Percentiles rank a stretch among this genome's conserved stretches.
Evolutionary conservation across 2,113 vertebrate species (phyloP).

Genomic region (Podarcis raffonei): DNA sequence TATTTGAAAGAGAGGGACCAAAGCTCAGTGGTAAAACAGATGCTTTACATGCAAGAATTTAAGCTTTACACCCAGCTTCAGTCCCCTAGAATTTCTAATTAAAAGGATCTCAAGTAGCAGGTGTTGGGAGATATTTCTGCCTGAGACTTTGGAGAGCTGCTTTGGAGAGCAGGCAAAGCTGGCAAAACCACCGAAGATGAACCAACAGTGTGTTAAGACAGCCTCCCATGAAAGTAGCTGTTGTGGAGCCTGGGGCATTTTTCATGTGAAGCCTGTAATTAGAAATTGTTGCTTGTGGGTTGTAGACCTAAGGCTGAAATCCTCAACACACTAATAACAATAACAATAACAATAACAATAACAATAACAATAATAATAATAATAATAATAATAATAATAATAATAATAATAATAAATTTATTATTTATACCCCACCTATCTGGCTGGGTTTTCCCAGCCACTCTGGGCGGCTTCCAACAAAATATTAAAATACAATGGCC

Average conservation of each 20-base stretch:
- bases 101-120: neutral
- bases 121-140: neutral
- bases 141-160: neutral
- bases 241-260: neutral
- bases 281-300: neutral
- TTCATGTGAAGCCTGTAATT: slow-evolving; percentile 7
- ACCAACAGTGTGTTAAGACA: neutral
- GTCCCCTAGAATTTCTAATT: neutral
- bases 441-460: no score
- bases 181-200: neutral
- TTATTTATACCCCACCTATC: no score
- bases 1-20: neutral
- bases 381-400: no score
- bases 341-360: no score
- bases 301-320: neutral
- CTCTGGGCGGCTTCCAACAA: no score
- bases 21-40: neutral
- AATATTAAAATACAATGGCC: no score
- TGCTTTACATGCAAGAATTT: neutral
- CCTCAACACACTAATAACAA: no score
- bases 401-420: no score
- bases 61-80: no score
- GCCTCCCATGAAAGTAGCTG: neutral
- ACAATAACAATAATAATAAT: no score
- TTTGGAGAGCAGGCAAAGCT: neutral